Evolutionary conservation across 2,797 vertebrate genomes (phyloP), one percentile per base, ranked within the genome.

Genomic region (Sciurus carolinensis): DNA sequence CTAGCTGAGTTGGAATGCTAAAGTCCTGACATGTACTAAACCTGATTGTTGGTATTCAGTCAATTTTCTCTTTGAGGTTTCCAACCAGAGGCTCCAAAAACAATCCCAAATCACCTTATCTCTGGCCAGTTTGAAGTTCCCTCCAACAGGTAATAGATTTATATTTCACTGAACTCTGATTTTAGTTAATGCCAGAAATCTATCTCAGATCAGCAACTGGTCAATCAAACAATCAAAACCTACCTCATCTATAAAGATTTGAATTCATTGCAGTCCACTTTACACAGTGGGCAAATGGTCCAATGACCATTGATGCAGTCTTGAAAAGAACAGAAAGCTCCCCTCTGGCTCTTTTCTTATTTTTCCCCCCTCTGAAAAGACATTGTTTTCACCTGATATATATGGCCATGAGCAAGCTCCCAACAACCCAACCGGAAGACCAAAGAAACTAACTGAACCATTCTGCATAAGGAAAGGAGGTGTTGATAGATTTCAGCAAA

Each of bases 401-500:
- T 73, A 97, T 94, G 84, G 42, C 85, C 82, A 73, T 92, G 9
- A 91, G 97, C 85, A 94, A 96, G 96, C 95, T 95, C 91, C 91
- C 88, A 95, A 84, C 62, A 96, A 52, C 76, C 7, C 0, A 7
- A 93, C 83, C 83, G 90, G 80, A 89, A 97, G 96, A 87, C 57
- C 91, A 94, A 90, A 82, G 89, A 95, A 97, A 97, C 97, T 79
- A 96, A 94, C 72, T 30, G 87, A 96, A 33, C 9, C 54, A n/a
- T 90, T 96, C 88, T 92, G 86, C 90, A 93, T 42, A 67, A 95
- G 86, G 72, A 73, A 44, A 20, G 96, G 97, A 98, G 97, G 98
- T 98, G 98, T 96, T 98, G 98, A 98, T 97, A 98, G 98, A 95
- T 80, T 72, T 89, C 97, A 97, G 96, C 96, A 97, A 96, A 59